Evolutionary conservation across 2,888 invertebrate species (phyloP).

Genomic region (Andrena camellia): DNA sequence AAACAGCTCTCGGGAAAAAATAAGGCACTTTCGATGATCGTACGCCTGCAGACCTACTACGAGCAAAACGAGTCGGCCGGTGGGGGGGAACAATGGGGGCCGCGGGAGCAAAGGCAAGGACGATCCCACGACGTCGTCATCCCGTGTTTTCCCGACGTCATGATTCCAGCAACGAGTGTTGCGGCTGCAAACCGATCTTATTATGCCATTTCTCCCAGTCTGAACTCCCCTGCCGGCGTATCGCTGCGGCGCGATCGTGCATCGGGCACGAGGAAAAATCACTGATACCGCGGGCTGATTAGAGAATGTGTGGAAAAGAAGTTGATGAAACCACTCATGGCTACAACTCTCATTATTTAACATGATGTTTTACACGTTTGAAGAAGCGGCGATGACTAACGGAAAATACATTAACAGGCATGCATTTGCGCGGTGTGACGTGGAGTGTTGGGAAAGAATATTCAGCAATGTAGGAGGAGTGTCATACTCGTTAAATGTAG

Average conservation of each 20-base stretch:
- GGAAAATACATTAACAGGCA: conserved; percentile 17
- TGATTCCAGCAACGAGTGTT: conserved; percentile 53
- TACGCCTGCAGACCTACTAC: conserved; percentile 51
- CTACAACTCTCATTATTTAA: conserved; percentile 7
- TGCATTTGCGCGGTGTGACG: conserved; percentile 15
- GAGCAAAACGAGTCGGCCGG: conserved; percentile 70
- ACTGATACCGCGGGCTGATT: conserved; percentile 19
- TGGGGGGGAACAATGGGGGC: conserved; percentile 80
- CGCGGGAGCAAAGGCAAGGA: conserved; percentile 84
- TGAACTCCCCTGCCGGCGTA: conserved; percentile 43
- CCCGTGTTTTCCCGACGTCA: conserved; percentile 59
- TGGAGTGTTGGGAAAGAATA: background rate
- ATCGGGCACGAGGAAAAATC: conserved; percentile 28
- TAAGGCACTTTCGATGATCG: conserved; percentile 82
- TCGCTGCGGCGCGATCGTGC: conserved; percentile 62
- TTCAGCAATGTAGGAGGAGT: background rate
- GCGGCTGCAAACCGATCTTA: conserved; percentile 61
- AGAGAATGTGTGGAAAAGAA: conserved; percentile 10
- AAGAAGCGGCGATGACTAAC: conserved; percentile 15
- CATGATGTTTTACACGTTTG: background rate
- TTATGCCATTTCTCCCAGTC: conserved; percentile 63
- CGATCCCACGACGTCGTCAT: conserved; percentile 83
- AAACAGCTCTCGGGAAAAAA: conserved; percentile 68
- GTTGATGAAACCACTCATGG: background rate
- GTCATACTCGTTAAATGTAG: no score